Evolutionary conservation across 2,113 vertebrate species (phyloP).

Genomic region (Forbesichthys papilliferus): DNA sequence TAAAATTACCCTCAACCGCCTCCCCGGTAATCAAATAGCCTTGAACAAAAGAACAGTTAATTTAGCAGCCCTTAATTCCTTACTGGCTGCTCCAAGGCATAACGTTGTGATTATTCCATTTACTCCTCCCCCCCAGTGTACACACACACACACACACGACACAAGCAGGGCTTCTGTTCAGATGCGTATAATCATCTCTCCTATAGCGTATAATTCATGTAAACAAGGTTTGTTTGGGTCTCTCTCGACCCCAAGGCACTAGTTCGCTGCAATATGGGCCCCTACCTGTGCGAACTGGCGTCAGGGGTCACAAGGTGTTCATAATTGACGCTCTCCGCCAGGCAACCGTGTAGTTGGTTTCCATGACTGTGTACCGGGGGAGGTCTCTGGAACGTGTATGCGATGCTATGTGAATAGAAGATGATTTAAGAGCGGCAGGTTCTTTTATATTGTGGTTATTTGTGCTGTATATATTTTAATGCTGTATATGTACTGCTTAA

Average conservation of each 20-base stretch:
- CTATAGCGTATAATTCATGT: slow-evolving; percentile 58
- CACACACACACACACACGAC: slow-evolving; percentile 51
- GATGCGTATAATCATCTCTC: slow-evolving; percentile 64
- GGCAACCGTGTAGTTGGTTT: slow-evolving; percentile 31
- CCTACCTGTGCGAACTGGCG: slow-evolving; percentile 39
- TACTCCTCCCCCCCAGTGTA: slow-evolving; percentile 36
- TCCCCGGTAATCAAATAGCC: slow-evolving; percentile 53
- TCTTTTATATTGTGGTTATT: too few species aligned
- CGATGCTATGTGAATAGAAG: background rate
- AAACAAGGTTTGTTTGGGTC: slow-evolving; percentile 57
- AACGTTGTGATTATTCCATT: slow-evolving; percentile 61
- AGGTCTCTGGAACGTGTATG: slow-evolving; percentile 1
- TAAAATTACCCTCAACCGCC: slow-evolving; percentile 51
- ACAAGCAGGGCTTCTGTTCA: slow-evolving; percentile 46
- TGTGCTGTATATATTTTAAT: too few species aligned
- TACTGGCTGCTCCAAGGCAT: slow-evolving; percentile 49
- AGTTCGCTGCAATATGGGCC: slow-evolving; percentile 32
- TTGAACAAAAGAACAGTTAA: slow-evolving; percentile 65
- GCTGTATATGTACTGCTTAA: too few species aligned
- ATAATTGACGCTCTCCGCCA: slow-evolving; percentile 54
- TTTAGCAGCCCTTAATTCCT: slow-evolving; percentile 61
- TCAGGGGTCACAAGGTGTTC: slow-evolving; percentile 62
- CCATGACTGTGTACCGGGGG: slow-evolving; percentile 24
- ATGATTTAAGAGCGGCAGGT: too few species aligned
- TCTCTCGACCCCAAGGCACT: slow-evolving; percentile 46